Base-by-base conservation (phyloP, 2,797 vertebrate species). In the Dermochelys coriacea region DNA sequence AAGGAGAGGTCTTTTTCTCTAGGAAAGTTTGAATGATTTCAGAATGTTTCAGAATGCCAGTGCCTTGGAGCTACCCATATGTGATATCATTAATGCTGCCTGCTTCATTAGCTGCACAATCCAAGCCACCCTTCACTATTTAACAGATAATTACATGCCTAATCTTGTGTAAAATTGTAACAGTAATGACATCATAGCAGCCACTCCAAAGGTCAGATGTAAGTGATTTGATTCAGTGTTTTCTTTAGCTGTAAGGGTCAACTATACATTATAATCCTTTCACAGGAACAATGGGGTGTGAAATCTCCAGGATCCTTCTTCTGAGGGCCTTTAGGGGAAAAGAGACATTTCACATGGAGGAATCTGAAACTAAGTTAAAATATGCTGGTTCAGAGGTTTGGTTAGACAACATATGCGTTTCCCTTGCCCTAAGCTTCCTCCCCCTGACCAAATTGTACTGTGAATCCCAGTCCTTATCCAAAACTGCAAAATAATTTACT, bases 111-210 rank as follows among this genome's bases (percentile, higher is more conserved):
- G 95, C 78, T 87, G 94, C 89, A 94, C 88, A 92, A 96, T 95
- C 93, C 95, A 93, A 95, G 88, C 89, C 97, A 94, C 97, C 82
- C 37, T 50, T 91, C 88, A 88, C 91, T 94, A 97, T 98, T 98
- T 98, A 98, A 98, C 97, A 98, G 97, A 94, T 94, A 98, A 98
- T 98, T 98, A 96, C 97, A 97, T 82, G 74, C 90, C 97, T 98
- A 98, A 98, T 98, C 97, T 98, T 98, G 97, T 97, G 92, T 98
- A 97, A 98, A 98, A 98, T 96, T 96, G n/a, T 98, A 94, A 91
- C 88, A 94, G 94, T 98, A 98, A 97, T 98, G 97, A 98, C 96
- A 97, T 98, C 97, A 98, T 85, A 77, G 49, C 74, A 94, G 88
- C 86, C 91, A 96, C 92, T 95, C 90, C 61, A 97, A 97, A 98